These are phyloP conservation scores for Seriola rivoliana DNA, from an alignment of 2,113 vertebrate species.

Conservation along the genomic window DNA sequence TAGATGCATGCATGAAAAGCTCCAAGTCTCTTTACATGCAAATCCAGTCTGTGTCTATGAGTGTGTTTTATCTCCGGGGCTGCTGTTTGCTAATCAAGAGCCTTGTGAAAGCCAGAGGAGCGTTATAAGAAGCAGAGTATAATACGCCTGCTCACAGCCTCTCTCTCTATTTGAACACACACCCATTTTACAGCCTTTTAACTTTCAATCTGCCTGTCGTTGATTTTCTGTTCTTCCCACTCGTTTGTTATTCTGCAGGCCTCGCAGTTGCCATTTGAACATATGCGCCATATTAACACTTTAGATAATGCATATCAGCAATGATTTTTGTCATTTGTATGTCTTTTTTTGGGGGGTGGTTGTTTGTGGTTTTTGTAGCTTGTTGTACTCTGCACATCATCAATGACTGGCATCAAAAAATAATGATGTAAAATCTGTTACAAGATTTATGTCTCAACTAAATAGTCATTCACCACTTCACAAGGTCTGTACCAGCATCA, in stretches of 20 bases:
- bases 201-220: conserved; percentile 76
- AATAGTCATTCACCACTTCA: neutral
- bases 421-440: neutral
- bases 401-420: conserved; percentile 14
- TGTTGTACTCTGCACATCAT: neutral
- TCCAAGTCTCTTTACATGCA: conserved; percentile 72
- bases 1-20: conserved; percentile 64
- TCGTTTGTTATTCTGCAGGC: conserved; percentile 53
- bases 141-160: conserved; percentile 55
- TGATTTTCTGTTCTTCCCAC: conserved; percentile 70
- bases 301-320: conserved; percentile 58
- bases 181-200: conserved; percentile 82
- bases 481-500: neutral
- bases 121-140: conserved; percentile 68
- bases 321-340: neutral
- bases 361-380: neutral
- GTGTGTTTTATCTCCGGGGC: conserved; percentile 76
- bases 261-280: conserved; percentile 42
- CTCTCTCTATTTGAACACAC: conserved; percentile 70
- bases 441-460: conserved; percentile 17
- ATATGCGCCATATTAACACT: conserved; percentile 48
- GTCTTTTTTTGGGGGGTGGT: neutral
- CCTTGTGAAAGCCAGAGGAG: conserved; percentile 78
- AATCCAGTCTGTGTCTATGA: conserved; percentile 65
- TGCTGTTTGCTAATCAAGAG: conserved; percentile 82